phyloP scores from a whole-genome alignment of 2,888 invertebrate species.

The Busseola fusca region DNA sequence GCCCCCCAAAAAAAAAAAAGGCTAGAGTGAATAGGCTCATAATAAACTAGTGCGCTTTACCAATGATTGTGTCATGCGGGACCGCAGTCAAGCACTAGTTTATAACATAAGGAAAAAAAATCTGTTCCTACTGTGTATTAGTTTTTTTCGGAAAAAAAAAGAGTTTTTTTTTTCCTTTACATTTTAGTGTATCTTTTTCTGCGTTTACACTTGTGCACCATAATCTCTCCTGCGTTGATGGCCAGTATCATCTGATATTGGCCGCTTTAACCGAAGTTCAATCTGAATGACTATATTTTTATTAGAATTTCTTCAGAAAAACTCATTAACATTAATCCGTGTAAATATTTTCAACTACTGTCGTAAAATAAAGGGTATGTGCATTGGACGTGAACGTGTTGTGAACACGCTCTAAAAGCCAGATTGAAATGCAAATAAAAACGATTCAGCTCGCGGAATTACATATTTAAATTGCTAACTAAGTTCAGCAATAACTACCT shows the following conservation, averaged over 20 bases:
- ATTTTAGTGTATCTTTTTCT: not conserved
- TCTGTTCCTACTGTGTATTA: too few relatives aligned
- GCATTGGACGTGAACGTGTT: constrained; percentile 40
- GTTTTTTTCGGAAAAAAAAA: not conserved
- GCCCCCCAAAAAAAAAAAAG: too few relatives aligned
- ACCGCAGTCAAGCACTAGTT: too few relatives aligned
- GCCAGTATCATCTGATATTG: not conserved
- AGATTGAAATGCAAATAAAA: constrained; percentile 63
- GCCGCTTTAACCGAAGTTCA: not conserved
- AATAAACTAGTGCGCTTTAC: too few relatives aligned
- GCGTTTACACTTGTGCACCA: not conserved
- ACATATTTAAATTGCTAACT: constrained; percentile 60
- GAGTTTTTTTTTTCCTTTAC: not conserved
- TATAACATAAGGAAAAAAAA: too few relatives aligned
- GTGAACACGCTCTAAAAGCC: constrained; percentile 50
- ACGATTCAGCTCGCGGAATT: constrained; percentile 52
- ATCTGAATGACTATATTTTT: not conserved
- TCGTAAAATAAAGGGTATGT: constrained; percentile 47
- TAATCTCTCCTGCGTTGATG: not conserved
- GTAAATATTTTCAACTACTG: constrained; percentile 40
- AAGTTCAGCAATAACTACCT: constrained; percentile 46
- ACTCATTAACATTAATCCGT: constrained; percentile 3
- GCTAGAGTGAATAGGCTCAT: too few relatives aligned
- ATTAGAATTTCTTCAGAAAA: constrained; percentile 11
- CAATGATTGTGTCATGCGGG: too few relatives aligned